Evolutionary conservation across 2,797 vertebrate genomes (phyloP), one percentile per base, ranked within the genome.

Genomic region (Atherinosoma microstoma): DNA sequence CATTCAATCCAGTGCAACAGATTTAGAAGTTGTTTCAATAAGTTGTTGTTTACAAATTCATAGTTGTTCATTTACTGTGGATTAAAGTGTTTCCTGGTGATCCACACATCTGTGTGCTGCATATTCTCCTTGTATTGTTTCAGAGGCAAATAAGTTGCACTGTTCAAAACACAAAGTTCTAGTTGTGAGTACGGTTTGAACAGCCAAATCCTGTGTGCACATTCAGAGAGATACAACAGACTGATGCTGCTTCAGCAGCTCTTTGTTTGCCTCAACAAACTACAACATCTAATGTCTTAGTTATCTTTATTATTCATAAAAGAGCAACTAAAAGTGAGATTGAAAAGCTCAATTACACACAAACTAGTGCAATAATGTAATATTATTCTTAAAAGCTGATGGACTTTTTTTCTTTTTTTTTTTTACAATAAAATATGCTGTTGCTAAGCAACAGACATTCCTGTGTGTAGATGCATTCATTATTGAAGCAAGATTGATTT

Each of bases 401-500:
- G 27, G 42, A n/a, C 36, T 40, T 20, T 75, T 72, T 69, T 56
- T 9, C 16, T 18, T 6, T 40, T 42, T 42, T 42, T 42, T 16
- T 16, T 32, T 32, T 32, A 32, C 22, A 70, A 56, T 73, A 64
- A 59, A 47, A 64, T 60, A 36, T 32, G 3, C 61, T 79, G 81
- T 84, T 84, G 61, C 84, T 65, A 64, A 49, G 84, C 70, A 81
- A 77, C 64, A 42, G 57, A 22, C 30, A 35, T 24, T 58, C 27
- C 34, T 38, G 18, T 30, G 30, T 11, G 18, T 22, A 56, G 32
- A 65, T 22, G 24, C 4, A 70, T 61, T 54, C 66, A 49, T 30
- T 59, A 53, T 27, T 22, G 16, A 27, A 56, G 20, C 15, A 15
- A 20, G 8, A 34, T 10, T 10, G 4, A 7, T 15, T 18, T 32